These are phyloP conservation scores for Calcarius lapponicus DNA, from an alignment of 2,797 vertebrate species.

Conservation along the genomic window DNA sequence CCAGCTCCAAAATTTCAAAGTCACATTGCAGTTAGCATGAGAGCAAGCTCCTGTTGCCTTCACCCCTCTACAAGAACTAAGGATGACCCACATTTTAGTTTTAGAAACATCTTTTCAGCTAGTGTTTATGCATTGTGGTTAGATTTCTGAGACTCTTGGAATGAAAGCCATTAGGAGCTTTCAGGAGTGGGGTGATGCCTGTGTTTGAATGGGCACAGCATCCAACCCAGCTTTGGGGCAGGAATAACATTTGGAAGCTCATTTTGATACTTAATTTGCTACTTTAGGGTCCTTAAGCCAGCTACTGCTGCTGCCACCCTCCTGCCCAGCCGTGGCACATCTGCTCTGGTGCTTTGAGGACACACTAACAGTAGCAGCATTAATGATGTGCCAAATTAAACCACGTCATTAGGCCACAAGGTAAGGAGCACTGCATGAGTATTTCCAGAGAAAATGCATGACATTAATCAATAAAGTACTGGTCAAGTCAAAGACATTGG, in stretches of 20 bases:
- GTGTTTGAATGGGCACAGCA: not conserved
- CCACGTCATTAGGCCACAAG: not conserved
- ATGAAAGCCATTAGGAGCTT: not conserved
- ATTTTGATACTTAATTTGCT: not conserved
- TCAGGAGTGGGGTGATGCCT: not conserved
- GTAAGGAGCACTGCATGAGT: not conserved
- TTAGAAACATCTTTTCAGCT: not conserved
- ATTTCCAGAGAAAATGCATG: not conserved
- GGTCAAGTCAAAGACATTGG: not conserved
- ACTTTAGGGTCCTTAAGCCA: not conserved
- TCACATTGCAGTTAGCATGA: rapidly evolving
- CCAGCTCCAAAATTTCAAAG: not conserved
- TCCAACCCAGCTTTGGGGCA: rapidly evolving
- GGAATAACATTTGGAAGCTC: not conserved
- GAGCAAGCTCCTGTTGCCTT: not conserved
- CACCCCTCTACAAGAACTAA: rapidly evolving
- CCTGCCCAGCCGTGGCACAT: rapidly evolving
- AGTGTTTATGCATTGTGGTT: not conserved
- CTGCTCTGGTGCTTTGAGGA: rapidly evolving
- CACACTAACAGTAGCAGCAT: not conserved
- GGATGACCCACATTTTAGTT: not conserved
- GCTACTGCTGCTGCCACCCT: not conserved
- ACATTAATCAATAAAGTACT: not conserved
- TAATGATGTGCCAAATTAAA: not conserved
- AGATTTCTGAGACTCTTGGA: not conserved